Evolutionary conservation across 2,888 invertebrate species (phyloP).

Genomic region (Tiphia femorata): DNA sequence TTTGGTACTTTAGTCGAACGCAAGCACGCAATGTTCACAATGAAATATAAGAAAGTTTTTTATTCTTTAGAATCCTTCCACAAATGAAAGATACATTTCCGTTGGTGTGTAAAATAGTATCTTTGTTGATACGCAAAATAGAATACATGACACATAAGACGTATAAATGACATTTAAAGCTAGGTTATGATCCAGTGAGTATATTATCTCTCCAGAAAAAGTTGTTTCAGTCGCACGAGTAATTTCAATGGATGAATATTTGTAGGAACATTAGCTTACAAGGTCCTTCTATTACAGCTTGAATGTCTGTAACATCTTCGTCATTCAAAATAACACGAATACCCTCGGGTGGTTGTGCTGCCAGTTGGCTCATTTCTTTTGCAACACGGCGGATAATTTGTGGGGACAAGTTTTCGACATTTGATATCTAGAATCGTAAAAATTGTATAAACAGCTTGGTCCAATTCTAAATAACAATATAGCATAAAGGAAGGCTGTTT

Average conservation of each 20-base stretch:
- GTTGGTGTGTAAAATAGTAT: too few relatives aligned
- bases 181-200: slow-evolving; percentile 34
- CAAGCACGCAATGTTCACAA: too few relatives aligned
- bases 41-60: not conserved
- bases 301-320: slow-evolving; percentile 93
- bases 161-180: slow-evolving; percentile 21
- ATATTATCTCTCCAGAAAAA: too few relatives aligned
- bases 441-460: not conserved
- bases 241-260: not conserved
- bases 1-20: too few relatives aligned
- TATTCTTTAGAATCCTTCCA: not conserved
- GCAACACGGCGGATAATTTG: slow-evolving; percentile 90
- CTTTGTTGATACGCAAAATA: not conserved
- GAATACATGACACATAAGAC: not conserved
- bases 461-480: slow-evolving; percentile 1
- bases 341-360: slow-evolving; percentile 88
- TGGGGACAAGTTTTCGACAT: slow-evolving; percentile 95
- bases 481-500: slow-evolving; percentile 5
- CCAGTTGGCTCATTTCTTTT: slow-evolving; percentile 88
- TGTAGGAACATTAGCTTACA: slow-evolving; percentile 67
- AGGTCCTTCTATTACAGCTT: slow-evolving; percentile 93
- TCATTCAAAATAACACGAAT: slow-evolving; percentile 91
- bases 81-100: not conserved
- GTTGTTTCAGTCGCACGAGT: not conserved
- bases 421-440: slow-evolving; percentile 78